phyloP scores from a whole-genome alignment of 1,140 invertebrate species.

The Hesperophylax magnus region DNA sequence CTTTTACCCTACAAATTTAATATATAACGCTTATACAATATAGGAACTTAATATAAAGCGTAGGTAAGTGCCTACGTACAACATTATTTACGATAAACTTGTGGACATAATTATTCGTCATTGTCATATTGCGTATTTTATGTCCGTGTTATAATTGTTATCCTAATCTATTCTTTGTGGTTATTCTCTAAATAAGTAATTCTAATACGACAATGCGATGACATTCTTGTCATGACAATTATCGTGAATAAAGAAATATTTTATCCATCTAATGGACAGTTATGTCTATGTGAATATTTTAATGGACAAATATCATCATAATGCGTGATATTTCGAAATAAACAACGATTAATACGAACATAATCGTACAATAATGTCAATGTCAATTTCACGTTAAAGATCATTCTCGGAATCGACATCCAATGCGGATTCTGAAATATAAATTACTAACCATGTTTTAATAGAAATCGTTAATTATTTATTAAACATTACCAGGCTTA shows the following conservation, averaged over 20 bases:
- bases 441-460: too few relatives aligned
- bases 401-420: not conserved
- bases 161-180: not conserved
- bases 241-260: conserved; percentile 11
- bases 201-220: conserved; percentile 2
- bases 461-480: too few relatives aligned
- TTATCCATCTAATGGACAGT: not conserved
- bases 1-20: too few relatives aligned
- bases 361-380: not conserved
- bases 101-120: too few relatives aligned
- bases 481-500: too few relatives aligned
- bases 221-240: conserved; percentile 4
- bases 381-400: not conserved
- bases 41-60: too few relatives aligned
- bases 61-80: too few relatives aligned
- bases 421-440: not conserved
- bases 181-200: not conserved
- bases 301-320: conserved; percentile 2
- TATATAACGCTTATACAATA: too few relatives aligned
- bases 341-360: not conserved
- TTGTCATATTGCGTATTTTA: not conserved
- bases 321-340: not conserved
- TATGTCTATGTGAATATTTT: conserved; percentile 17
- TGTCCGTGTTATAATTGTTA: not conserved
- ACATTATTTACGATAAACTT: too few relatives aligned